These are phyloP conservation scores for Microcebus griseorufus DNA, from an alignment of 2,113 vertebrate species.

Conservation along the genomic window DNA sequence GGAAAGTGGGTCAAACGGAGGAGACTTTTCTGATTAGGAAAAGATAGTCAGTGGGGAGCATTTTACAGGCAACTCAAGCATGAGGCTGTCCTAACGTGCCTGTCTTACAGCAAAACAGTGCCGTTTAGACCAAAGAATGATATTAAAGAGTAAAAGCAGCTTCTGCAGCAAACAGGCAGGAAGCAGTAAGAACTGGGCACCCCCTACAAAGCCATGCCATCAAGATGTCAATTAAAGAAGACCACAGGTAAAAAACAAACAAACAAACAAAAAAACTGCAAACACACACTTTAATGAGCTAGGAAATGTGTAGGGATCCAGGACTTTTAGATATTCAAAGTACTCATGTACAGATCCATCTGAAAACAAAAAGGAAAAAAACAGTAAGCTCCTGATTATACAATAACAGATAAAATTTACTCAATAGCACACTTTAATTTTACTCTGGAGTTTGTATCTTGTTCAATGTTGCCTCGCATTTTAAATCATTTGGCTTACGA, in stretches of 20 bases:
- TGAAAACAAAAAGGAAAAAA: neutral
- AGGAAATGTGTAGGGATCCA: neutral
- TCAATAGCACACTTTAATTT: neutral
- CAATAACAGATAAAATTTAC: neutral
- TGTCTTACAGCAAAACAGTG: neutral
- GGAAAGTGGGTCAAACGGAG: slow-evolving; percentile 56
- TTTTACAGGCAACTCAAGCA: slow-evolving; percentile 17
- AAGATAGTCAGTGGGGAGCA: neutral
- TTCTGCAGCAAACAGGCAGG: neutral
- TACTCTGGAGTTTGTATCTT: slow-evolving; percentile 7
- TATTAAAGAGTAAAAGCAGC: neutral
- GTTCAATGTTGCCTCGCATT: neutral
- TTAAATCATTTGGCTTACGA: neutral
- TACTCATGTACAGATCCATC: neutral
- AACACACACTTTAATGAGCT: neutral
- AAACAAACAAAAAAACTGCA: neutral
- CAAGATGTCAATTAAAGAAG: neutral
- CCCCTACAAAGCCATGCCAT: neutral
- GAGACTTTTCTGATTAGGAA: slow-evolving; percentile 41
- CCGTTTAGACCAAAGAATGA: neutral
- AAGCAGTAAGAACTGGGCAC: neutral
- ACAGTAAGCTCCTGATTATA: neutral
- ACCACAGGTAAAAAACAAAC: neutral
- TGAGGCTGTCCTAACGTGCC: neutral
- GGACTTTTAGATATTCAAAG: neutral